Evolutionary conservation across 2,888 invertebrate species (phyloP), one percentile per base, ranked within the genome.

Genomic region (Lissonota sp.): DNA sequence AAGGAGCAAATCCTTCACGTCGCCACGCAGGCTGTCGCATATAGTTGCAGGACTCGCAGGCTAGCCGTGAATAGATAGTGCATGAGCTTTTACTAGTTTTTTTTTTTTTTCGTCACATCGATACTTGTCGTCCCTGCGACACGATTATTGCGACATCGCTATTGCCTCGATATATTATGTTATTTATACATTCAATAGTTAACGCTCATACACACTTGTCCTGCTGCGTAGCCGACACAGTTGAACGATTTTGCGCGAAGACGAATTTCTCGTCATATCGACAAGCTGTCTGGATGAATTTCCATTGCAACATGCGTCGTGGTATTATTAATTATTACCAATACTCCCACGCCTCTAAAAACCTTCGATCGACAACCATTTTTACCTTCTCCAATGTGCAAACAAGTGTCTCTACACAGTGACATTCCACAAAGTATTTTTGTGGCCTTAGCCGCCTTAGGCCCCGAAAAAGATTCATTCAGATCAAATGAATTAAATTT

Each of bases 11-110:
- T 76, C 76, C 67, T 44, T 60, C 71, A 39, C 72, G 80, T 72
- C 80, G 80, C 80, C 80, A 76, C 80, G 80, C 80, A 76, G 80
- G 46, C 80, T 80, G 76, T 49, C 71, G 57, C 39, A 55, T 26
- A 26, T 26, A 26, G 26, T 26, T 26, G 26, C 26, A 26, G 26
- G 26, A 26, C 26, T 71, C 80, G 44, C 53, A 66, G 14, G 46
- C 64, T 74, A 55, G 57, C 49, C 40, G 16, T 14, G 66, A 71
- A 40, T 75, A 39, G 53, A 46, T 70, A 71, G 60, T 60, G 51
- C 44, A 67, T 57, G 14, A 26, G 40, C 37, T 62, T 55, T 64
- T 57, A 12, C 44, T 14, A 0, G 16, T 40, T 39, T 62, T 71
- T 71, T 39, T 53, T 37, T 12, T 60, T 44, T 6, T 0, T 26